Evolutionary conservation across 2,113 vertebrate genomes (phyloP), one percentile per base, ranked within the genome.

Genomic region (Bufo bufo): DNA sequence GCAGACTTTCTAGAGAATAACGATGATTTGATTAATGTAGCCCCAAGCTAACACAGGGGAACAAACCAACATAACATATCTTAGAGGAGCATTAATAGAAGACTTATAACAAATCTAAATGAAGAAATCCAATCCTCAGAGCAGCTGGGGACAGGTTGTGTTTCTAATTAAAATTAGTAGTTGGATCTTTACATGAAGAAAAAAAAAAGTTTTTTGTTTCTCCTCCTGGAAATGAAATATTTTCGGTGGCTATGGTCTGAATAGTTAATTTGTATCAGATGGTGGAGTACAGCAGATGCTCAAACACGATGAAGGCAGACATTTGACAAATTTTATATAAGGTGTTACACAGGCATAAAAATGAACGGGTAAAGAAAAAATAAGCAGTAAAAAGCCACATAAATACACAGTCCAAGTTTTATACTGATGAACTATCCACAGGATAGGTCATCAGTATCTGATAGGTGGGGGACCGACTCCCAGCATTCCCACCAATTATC

Each of bases 251-350:
- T 12, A 71, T 33, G 16, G 47, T 23, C 61, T 49, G 82, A 84
- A 84, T 84, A 84, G 63, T 84, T 63, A 19, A 82, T 82, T 63
- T 82, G 58, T 12, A 63, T 63, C 80, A n/a, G 45, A 81, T 81
- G 79, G 58, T 14, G 56, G 23, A 49, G 33, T 47, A 14, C 17
- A 65, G 19, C 80, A 82, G 80, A 63, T 82, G 80, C 80, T 65
- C 80, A 47, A 9, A 63, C 80, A 65, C 19, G 7, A 82, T 13
- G 33, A 43, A 47, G 43, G 45, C 80, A 63, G 80, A 63, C 65
- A 59, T 61, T 65, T 50, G 43, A 82, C 59, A 82, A 63, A 82
- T 49, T 82, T 43, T 82, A 59, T 63, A 49, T n/a, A 58, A 65
- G 59, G 59, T 82, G 80, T 59, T 59, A 45, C 10, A 78, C 19